These are phyloP conservation scores for Saimiri boliviensis DNA, from an alignment of 2,113 vertebrate genomes.

Conservation along the genomic window DNA sequence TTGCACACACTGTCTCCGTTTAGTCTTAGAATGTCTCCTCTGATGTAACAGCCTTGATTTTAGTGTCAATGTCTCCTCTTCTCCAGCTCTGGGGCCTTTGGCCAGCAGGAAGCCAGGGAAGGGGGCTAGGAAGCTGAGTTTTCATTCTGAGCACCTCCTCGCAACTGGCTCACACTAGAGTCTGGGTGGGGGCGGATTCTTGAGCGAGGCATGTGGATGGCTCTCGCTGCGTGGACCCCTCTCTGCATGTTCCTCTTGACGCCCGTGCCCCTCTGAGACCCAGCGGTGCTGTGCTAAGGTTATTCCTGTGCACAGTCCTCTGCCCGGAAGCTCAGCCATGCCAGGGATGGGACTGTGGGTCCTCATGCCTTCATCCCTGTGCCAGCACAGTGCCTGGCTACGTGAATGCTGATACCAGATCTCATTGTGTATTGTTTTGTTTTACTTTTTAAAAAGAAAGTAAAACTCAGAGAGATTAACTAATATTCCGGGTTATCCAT, in stretches of 20 bases:
- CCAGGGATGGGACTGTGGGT: too few species aligned
- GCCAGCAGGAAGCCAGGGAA: too few species aligned
- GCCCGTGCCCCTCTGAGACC: background rate
- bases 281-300: accelerated
- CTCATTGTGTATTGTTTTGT: background rate
- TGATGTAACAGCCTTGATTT: background rate
- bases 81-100: background rate
- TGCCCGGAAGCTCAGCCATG: accelerated
- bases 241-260: background rate
- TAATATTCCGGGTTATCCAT: accelerated
- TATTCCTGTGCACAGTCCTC: accelerated
- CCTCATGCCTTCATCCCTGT: accelerated
- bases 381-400: background rate
- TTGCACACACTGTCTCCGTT: background rate
- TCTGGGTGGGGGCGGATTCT: accelerated
- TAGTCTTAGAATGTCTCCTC: background rate
- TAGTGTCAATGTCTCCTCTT: background rate
- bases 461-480: background rate
- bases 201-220: background rate
- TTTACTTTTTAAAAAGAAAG: background rate
- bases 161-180: accelerated
- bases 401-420: accelerated
- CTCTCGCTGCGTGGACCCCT: accelerated
- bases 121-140: background rate
- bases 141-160: background rate